A percentile compares a stretch with the other conserved stretches of the same genome.
Evolutionary conservation across 2,797 vertebrate species (phyloP).

Genomic region (Scleropages formosus): DNA sequence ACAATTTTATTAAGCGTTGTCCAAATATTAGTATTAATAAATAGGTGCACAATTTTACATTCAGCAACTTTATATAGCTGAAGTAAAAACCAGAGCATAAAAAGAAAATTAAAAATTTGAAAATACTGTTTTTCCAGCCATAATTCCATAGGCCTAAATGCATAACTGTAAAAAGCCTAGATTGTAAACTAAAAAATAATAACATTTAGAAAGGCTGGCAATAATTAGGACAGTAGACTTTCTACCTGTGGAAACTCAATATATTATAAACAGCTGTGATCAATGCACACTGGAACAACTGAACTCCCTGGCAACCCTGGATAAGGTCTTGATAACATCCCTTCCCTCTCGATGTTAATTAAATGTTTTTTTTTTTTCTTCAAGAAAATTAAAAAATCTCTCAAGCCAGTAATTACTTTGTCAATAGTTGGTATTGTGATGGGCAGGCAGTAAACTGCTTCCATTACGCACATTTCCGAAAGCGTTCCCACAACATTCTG

Average conservation of each 20-base stretch:
- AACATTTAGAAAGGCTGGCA: no score
- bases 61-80: background rate
- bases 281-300: conserved; percentile 37
- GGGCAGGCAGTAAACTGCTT: conserved; percentile 55
- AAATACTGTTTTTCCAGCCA: background rate
- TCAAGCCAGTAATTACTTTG: conserved; percentile 64
- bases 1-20: background rate
- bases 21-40: background rate
- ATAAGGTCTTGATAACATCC: conserved; percentile 67
- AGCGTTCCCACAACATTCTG: conserved; percentile 78
- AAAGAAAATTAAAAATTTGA: background rate
- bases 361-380: conserved; percentile 76
- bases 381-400: conserved; percentile 72
- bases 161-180: background rate
- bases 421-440: conserved; percentile 72
- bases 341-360: conserved; percentile 70
- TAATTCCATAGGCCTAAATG: background rate
- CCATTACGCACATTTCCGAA: conserved; percentile 67
- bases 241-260: background rate
- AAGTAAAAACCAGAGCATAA: background rate
- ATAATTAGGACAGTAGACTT: background rate
- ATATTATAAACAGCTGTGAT: background rate
- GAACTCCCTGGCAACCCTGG: conserved; percentile 71
- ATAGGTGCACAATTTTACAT: background rate
- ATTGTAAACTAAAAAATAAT: no score